Evolutionary conservation across 2,113 vertebrate species (phyloP).

Genomic region (Nothocercus nigrocapillus): DNA sequence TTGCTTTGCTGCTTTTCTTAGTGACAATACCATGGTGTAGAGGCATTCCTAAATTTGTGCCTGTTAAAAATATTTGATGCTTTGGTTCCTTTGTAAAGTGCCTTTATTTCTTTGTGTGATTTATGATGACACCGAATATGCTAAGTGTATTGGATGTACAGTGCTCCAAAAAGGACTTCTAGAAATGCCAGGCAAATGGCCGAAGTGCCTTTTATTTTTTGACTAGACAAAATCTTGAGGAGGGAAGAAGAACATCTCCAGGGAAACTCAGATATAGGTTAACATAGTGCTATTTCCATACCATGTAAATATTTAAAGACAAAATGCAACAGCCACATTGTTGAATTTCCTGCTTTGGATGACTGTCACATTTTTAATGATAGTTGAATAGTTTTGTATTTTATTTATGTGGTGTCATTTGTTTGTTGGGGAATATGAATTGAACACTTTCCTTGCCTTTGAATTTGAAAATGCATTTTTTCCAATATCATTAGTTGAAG

Average conservation of each 20-base stretch:
- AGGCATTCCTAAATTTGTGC: background rate
- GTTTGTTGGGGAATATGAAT: slow-evolving; percentile 49
- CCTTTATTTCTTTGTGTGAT: background rate
- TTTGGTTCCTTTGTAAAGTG: background rate
- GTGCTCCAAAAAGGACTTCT: background rate
- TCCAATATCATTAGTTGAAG: slow-evolving; percentile 45
- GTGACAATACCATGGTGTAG: background rate
- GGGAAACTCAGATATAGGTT: background rate
- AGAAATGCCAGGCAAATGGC: background rate
- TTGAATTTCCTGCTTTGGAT: slow-evolving; percentile 38
- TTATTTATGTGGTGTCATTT: slow-evolving; percentile 72
- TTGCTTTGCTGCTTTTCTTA: background rate
- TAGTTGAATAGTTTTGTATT: slow-evolving; percentile 68
- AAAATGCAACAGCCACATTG: slow-evolving; percentile 17
- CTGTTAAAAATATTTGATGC: background rate
- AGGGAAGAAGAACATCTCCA: background rate
- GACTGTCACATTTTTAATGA: slow-evolving; percentile 68
- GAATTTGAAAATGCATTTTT: slow-evolving; percentile 45
- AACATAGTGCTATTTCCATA: background rate
- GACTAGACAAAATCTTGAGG: background rate
- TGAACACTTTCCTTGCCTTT: slow-evolving; percentile 2
- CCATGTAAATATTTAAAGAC: slow-evolving; percentile 60
- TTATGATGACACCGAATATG: background rate
- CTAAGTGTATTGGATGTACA: background rate
- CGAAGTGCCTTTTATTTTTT: background rate